Base-by-base conservation (phyloP, 2,113 vertebrate species). In the Lamprologus tigripictilis region DNA sequence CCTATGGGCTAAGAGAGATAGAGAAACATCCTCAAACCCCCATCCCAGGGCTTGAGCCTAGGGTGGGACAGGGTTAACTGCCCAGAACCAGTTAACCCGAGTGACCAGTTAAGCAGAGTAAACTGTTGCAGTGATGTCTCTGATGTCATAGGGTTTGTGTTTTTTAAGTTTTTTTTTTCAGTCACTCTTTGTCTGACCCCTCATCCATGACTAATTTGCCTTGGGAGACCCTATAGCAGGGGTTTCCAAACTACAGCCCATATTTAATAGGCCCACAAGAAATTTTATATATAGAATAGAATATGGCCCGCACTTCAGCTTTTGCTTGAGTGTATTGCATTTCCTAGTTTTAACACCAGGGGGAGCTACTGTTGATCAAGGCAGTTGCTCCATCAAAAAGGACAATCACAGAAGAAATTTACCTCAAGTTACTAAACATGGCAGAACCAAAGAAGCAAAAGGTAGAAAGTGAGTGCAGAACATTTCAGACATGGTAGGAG, bases 401-500 rank as follows among this genome's bases (percentile, higher is more conserved):
- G 17, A 51, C 47, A 19, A 51, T 19, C 47, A 51, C 47, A 51
- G 47, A 51, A 51, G 8, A 51, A 51, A 51, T 51, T 51, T 51
- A 19, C 17, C 3, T 51, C 47, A 51, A 9, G 47, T 19, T 19
- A 51, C 47, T 51, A 5, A 51, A 51, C 17, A 51, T 51, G 47
- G 47, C 17, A 51, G 17, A 51, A 51, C 4, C 4, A 51, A 51
- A 19, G 47, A 51, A 19, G 1, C 17, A 3, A 51, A 51, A 19
- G 47, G 17, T 51, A 51, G 8, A 51, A 9, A 9, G 17, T 51
- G 47, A 51, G 47, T 51, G 47, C 47, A 51, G 17, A 51, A 51
- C 0, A 51, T 51, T 51, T 51, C 17, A 3, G 47, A 51, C 49
- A 51, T 0, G 1, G 8, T 51, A 1, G 49, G 17, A 51, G 49